A percentile compares a stretch with the other conserved stretches of the same genome.
phyloP scores from a whole-genome alignment of 1,140 invertebrate species.

The Trichomalopsis sarcophagae region DNA sequence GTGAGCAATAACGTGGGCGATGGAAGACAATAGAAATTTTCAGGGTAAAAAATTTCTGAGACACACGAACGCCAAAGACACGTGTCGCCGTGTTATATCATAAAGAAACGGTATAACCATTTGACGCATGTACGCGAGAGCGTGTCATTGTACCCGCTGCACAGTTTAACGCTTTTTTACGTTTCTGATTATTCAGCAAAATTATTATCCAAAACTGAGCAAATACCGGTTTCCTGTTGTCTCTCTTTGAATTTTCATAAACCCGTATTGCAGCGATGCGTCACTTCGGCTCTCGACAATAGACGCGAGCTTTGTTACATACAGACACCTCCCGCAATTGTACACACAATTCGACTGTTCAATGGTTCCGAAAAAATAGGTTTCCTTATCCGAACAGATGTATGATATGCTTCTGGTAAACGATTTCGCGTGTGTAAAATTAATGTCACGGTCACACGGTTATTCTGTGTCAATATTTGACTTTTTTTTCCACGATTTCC shows the following conservation, averaged over 20 bases:
- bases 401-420: too few species aligned
- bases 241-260: not conserved
- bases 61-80: not conserved
- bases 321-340: too few species aligned
- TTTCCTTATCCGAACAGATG: too few species aligned
- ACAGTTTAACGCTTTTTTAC: slow-evolving; percentile 7
- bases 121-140: slow-evolving; percentile 24
- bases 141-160: slow-evolving; percentile 41
- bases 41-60: not conserved
- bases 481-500: not conserved
- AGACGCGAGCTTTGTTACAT: too few species aligned
- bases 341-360: too few species aligned
- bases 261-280: not conserved
- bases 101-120: slow-evolving; percentile 24
- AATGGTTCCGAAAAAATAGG: too few species aligned
- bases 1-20: too few species aligned
- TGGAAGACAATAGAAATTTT: too few species aligned
- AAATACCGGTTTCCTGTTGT: not conserved
- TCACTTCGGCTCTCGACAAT: not conserved
- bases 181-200: not conserved
- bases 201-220: not conserved
- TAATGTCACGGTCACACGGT: not conserved
- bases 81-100: slow-evolving; percentile 35
- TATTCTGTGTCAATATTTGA: not conserved
- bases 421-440: too few species aligned